Evolutionary conservation across 2,888 invertebrate genomes (phyloP), one percentile per base, ranked within the genome.

Genomic region (Pyrocoelia pectoralis): DNA sequence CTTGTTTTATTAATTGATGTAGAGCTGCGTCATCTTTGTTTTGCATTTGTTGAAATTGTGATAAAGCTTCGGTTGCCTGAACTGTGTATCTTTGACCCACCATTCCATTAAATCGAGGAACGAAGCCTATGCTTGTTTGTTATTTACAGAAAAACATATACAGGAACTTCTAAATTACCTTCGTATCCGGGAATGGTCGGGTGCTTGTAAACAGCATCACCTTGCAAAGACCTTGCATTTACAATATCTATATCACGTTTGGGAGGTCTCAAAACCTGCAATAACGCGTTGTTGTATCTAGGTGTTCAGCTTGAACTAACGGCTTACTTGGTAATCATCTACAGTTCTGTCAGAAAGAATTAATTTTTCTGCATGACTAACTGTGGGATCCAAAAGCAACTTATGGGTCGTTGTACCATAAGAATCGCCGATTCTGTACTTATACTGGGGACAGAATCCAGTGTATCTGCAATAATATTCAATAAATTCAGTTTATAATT

Each of bases 171-270:
- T n/a, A n/a, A n/a, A n/a, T 49, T 77, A 89, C 92, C 92, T 80
- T 89, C 88, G 76, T 91, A 92, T 38, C 91, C 90, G 13, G 92
- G 90, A 67, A 89, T 83, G 80, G 90, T 88, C 1, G 92, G 91
- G 80, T 91, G 88, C 63, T 86, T 86, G 77, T 89, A 92, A 24
- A 89, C 84, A 0, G 89, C 85, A 79, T 91, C 91, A 1, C 88
- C 88, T 75, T 87, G 86, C 54, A 86, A 82, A 68, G 85, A 85
- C 67, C 89, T 85, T 8, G 87, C 85, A 69, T 88, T 88, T 2
- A 92, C 87, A 0, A 85, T 78, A 67, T 90, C 88, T 38, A 91
- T 84, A 72, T 90, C 91, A 57, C 83, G 83, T 75, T 87, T 84
- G 0, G 89, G 83, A 8, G 92, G 91, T 60, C 87, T 85, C 65